These are phyloP conservation scores for Melanerpes formicivorus DNA, from an alignment of 2,113 vertebrate genomes.

Conservation along the genomic window DNA sequence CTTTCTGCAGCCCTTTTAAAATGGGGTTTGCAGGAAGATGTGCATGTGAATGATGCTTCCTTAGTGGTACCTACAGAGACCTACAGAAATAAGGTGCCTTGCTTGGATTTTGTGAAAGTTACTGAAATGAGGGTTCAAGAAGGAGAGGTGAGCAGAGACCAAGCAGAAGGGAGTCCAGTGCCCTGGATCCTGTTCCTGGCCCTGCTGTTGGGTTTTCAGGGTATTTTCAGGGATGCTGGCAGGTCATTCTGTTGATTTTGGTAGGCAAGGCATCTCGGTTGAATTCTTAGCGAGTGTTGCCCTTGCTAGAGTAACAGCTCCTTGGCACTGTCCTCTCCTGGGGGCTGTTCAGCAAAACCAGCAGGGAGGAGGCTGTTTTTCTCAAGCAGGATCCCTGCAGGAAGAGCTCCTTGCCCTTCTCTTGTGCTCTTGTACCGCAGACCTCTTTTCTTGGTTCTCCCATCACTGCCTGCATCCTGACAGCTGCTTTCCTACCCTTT, in stretches of 20 bases:
- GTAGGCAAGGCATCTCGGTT: background rate
- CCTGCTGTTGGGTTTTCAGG: background rate
- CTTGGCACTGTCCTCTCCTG: background rate
- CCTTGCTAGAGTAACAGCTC: background rate
- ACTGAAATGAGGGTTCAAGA: background rate
- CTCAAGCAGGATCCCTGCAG: background rate
- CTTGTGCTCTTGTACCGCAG: background rate
- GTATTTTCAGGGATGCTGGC: background rate
- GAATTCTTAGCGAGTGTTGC: background rate
- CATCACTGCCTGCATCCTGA: background rate
- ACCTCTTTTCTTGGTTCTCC: slow-evolving; percentile 28
- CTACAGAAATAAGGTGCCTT: background rate
- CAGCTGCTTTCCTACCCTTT: slow-evolving; percentile 57
- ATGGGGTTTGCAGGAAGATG: background rate
- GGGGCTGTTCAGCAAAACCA: background rate
- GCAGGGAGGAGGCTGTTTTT: slow-evolving; percentile 13
- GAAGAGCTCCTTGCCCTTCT: slow-evolving; percentile 22
- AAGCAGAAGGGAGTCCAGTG: background rate
- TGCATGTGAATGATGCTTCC: fast-evolving
- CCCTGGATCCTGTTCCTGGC: background rate
- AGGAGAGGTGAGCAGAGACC: background rate
- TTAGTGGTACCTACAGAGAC: background rate
- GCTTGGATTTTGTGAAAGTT: background rate
- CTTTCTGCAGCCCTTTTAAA: background rate
- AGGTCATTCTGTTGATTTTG: background rate